Base-by-base conservation (phyloP, 1,140 invertebrate species). In the Choristoneura fumiferana region DNA sequence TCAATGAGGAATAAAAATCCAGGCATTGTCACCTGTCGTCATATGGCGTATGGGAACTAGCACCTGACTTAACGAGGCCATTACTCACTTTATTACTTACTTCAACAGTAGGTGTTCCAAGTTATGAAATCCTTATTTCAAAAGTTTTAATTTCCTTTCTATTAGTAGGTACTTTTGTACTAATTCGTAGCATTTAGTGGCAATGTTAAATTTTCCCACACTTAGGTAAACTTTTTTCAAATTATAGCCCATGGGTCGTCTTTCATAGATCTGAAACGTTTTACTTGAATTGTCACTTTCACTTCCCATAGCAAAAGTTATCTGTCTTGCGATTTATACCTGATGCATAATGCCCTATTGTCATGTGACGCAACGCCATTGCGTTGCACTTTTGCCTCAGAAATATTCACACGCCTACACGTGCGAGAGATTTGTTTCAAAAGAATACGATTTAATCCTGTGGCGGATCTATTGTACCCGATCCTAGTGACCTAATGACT, bases 381-480 rank as follows among this genome's bases (percentile, higher is more conserved):
- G 58, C 55, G 35, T 67, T 79, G 70, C 62, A 56, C 66, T 73
- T 80, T 75, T 68, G 60, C 49, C 45, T 54, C 45, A 61, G 18
- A 43, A 56, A 57, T 14, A 66, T 75, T 82, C 76, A 72, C 78
- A 85, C 79, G 70, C 73, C 69, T 54, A 69, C 81, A 85, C 81
- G 79, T 84, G 78, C 78, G 65, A 57, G 61, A 67, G 65, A 68
- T 70, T 60, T 38, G 34, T 10, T 10, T 58, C 53, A 66, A 66
- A 58, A 33, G 45, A 5, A 62, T 57, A 38, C 58, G 54, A 62
- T 58, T 15, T 13, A 29, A 22, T 13, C 38, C 37, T 63, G 61
- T 52, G 35, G 55, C 54, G 60, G 60, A 67, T 35, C 45, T 38
- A 60, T 70, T 68, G 64, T 69, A 40, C 49, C 33, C 40, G 36